Evolutionary conservation across 2,888 invertebrate species (phyloP), one percentile per base, ranked within the genome.

Genomic region (Icerya purchasi): DNA sequence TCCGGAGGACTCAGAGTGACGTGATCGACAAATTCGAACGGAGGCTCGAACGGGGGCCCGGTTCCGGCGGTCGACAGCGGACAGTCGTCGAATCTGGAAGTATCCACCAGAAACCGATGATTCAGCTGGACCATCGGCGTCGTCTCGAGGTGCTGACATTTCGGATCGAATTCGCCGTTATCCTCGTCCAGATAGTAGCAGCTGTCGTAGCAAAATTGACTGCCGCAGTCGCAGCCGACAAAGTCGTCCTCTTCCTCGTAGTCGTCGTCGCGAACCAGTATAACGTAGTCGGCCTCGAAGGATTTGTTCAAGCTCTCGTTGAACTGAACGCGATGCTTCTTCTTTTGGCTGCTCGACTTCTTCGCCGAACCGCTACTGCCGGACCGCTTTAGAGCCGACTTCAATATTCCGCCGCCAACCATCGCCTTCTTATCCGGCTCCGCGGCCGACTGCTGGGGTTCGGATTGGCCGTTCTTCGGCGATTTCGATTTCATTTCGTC

Each of bases 261-360:
- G 69, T 86, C 86, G 70, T 89, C 89, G 70, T 90, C 89, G 62
- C 89, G 81, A 64, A 90, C 88, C 63, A 89, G 77, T 67, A 90
- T 90, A 68, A 90, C 89, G 69, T 90, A 90, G 73, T 90, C 89
- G 57, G 90, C 89, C 67, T 90, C 90, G 71, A 90, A 89, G 73
- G 88, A 89, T 71, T 88, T 86, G 73, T 90, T 90, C 58, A 85
- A 80, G 68, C 82, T 86, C 74, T 90, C 90, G 70, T 90, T 87
- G 69, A 90, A 90, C 58, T 87, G 82, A 22, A 90, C 90, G 60
- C 87, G 80, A 71, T 88, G 80, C 68, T 83, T 84, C 67, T 81
- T 82, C 62, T 77, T 71, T 20, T 67, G 72, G 14, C 19, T 50
- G 36, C 52, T 69, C 57, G 66, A 62, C 62, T 62, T 66, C 53